Evolutionary conservation across 2,888 invertebrate genomes (phyloP).

Genomic region (Thereva unica): DNA sequence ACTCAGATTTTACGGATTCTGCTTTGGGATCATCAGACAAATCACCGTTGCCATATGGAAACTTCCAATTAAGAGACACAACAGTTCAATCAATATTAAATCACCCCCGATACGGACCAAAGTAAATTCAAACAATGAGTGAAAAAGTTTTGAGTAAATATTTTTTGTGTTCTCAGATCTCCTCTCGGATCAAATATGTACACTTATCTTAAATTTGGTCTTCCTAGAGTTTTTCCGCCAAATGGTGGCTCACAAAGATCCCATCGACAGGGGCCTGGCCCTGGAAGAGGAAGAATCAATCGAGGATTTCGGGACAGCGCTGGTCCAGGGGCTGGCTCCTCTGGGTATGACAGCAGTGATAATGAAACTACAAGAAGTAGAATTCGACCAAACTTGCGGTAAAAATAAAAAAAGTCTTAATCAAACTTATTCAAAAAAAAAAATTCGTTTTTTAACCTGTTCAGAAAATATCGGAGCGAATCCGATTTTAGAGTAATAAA

Average conservation of each 20-base stretch:
- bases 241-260: constrained; percentile 75
- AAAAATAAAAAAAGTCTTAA: constrained; percentile 13
- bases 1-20: constrained; percentile 94
- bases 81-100: constrained; percentile 84
- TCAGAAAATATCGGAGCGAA: constrained; percentile 78
- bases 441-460: constrained; percentile 9
- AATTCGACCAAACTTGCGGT: constrained; percentile 59
- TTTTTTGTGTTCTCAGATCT: constrained; percentile 61
- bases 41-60: constrained; percentile 90
- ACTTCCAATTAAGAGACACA: constrained; percentile 90
- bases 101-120: constrained; percentile 88
- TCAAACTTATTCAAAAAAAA: constrained; percentile 2
- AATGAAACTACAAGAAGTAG: constrained; percentile 67
- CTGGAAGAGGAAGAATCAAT: constrained; percentile 62
- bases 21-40: constrained; percentile 91
- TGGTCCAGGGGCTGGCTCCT: constrained; percentile 68
- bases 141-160: background rate
- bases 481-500: constrained; percentile 73
- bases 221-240: constrained; percentile 89
- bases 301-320: constrained; percentile 65
- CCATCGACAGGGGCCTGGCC: constrained; percentile 58
- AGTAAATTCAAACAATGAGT: constrained; percentile 63
- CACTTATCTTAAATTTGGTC: constrained; percentile 90
- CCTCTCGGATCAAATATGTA: constrained; percentile 90
- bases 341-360: constrained; percentile 90